Evolutionary conservation across 2,113 vertebrate genomes (phyloP).

Genomic region (Hippocampus zosterae): DNA sequence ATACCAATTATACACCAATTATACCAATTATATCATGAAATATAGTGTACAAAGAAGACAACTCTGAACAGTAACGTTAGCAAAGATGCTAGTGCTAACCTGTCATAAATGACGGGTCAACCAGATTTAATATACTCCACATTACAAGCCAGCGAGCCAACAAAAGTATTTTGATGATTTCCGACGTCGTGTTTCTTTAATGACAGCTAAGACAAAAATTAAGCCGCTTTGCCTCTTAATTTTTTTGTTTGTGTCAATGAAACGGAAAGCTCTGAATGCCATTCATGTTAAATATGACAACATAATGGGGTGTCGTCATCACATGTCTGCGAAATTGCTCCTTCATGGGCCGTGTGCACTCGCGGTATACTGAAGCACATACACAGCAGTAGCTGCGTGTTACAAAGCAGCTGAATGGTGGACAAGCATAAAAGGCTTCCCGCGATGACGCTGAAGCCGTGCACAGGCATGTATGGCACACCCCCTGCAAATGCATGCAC

Average conservation of each 20-base stretch:
- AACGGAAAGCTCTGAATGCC: background rate
- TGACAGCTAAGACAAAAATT: background rate
- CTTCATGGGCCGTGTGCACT: background rate
- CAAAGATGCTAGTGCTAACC: too few species aligned
- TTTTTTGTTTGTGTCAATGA: background rate
- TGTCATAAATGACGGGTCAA: too few species aligned
- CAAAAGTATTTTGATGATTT: too few species aligned
- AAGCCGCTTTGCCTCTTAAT: background rate
- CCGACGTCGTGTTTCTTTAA: too few species aligned
- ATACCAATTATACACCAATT: too few species aligned
- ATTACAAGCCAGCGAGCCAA: too few species aligned
- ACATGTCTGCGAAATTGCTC: background rate
- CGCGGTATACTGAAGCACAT: background rate
- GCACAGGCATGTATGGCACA: constrained; percentile 5
- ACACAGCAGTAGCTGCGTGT: background rate
- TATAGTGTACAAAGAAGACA: too few species aligned
- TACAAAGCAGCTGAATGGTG: background rate
- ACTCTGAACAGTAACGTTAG: too few species aligned
- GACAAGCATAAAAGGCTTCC: constrained; percentile 1
- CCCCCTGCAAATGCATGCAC: constrained; percentile 18
- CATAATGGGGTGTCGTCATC: background rate
- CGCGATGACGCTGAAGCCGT: constrained; percentile 3
- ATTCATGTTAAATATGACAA: background rate
- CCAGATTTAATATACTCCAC: too few species aligned
- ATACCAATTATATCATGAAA: too few species aligned